Percentiles rank a stretch among this genome's conserved stretches.
Evolutionary conservation across 2,888 invertebrate species (phyloP).

Genomic region (Drosophila vallismaia): DNA sequence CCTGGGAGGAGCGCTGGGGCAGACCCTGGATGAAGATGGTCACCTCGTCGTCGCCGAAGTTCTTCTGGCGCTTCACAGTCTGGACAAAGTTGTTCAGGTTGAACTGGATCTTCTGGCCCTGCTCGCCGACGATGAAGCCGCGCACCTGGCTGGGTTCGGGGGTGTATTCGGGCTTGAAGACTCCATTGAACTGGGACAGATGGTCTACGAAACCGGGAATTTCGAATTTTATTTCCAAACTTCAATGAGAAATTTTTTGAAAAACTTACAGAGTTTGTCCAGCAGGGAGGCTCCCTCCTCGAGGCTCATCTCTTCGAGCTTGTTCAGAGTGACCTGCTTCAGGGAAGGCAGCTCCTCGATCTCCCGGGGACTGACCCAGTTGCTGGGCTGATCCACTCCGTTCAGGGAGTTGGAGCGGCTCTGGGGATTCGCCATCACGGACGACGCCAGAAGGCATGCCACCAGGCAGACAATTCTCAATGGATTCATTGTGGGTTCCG

Average conservation of each 20-base stretch:
- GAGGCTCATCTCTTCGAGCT: slow-evolving; percentile 72
- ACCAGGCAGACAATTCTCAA: slow-evolving; percentile 68
- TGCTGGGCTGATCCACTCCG: slow-evolving; percentile 65
- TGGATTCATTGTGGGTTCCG: slow-evolving; percentile 70
- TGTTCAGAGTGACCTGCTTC: slow-evolving; percentile 66
- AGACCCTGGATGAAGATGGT: slow-evolving; percentile 80
- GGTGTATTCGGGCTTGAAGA: slow-evolving; percentile 65
- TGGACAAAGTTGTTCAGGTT: slow-evolving; percentile 62
- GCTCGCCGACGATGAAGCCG: slow-evolving; percentile 62
- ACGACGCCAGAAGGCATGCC: slow-evolving; percentile 64
- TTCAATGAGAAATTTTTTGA: not conserved
- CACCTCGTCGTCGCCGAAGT: slow-evolving; percentile 77
- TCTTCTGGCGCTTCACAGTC: slow-evolving; percentile 57
- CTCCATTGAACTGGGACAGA: slow-evolving; percentile 72
- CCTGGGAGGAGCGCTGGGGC: slow-evolving; percentile 59
- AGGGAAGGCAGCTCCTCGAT: slow-evolving; percentile 68
- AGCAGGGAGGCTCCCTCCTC: slow-evolving; percentile 74
- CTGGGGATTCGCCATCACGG: slow-evolving; percentile 56
- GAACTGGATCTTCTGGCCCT: slow-evolving; percentile 53
- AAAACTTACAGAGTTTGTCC: slow-evolving; percentile 74
- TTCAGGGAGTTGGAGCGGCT: slow-evolving; percentile 51
- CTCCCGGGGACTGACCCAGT: slow-evolving; percentile 73
- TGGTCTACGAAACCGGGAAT: slow-evolving; percentile 57
- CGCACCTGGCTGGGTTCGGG: slow-evolving; percentile 74
- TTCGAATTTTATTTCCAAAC: not conserved